Conservation (phyloP, 2,797 vertebrate species). For the Eutrigla gurnardus region DNA sequence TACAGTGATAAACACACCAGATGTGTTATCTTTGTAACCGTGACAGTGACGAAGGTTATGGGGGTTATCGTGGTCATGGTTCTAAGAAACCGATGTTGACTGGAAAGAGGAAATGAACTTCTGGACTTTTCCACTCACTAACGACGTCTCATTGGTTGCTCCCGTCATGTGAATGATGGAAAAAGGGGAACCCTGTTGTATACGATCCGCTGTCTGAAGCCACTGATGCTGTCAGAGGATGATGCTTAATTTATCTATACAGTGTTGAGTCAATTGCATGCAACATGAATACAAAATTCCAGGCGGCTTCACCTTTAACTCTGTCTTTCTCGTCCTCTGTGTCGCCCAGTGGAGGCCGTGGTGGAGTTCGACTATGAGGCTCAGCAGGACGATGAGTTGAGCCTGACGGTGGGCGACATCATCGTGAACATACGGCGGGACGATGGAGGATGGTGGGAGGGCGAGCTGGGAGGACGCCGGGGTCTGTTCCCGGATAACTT, state of each 20-base stretch:
- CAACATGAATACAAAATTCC: too few species aligned
- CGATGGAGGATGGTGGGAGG: slow-evolving; percentile 99
- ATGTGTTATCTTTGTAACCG: too few species aligned
- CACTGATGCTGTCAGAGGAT: too few species aligned
- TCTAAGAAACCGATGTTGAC: neutral
- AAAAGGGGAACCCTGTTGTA: too few species aligned
- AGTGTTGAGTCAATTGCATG: too few species aligned
- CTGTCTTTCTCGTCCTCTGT: slow-evolving; percentile 1
- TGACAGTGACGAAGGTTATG: neutral
- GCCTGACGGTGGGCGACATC: slow-evolving; percentile 94
- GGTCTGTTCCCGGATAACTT: slow-evolving; percentile 99
- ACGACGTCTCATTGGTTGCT: too few species aligned
- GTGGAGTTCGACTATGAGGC: slow-evolving; percentile 99
- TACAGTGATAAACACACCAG: neutral
- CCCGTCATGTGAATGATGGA: too few species aligned
- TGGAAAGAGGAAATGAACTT: too few species aligned
- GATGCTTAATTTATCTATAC: too few species aligned
- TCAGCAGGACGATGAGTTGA: slow-evolving; percentile 99
- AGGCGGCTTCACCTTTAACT: neutral
- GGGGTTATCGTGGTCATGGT: neutral
- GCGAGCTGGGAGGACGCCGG: slow-evolving; percentile 95
- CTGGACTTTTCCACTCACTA: too few species aligned
- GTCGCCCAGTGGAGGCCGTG: slow-evolving; percentile 93
- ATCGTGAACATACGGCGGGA: slow-evolving; percentile 97
- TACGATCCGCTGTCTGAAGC: too few species aligned